These are phyloP conservation scores for Macrobrachium nipponense DNA, from an alignment of 1,140 invertebrate genomes.

Conservation along the genomic window DNA sequence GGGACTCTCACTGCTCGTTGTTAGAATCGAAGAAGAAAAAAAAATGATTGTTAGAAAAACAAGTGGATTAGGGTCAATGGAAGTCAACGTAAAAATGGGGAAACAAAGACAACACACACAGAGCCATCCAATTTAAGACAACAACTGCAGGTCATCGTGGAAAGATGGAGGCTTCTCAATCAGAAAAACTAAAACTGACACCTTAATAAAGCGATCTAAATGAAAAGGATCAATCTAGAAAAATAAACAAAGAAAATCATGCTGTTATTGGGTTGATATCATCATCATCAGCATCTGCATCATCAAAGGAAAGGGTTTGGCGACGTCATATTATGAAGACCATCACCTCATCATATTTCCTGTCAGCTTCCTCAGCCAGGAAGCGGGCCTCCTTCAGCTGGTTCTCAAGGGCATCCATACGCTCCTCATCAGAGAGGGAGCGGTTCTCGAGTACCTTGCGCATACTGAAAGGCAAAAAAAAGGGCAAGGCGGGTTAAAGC, in stretches of 20 bases:
- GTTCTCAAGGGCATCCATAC: slow-evolving; percentile 98
- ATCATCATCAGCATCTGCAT: background rate
- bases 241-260: no score
- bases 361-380: slow-evolving; percentile 99
- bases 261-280: no score
- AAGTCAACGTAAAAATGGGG: background rate
- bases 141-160: no score
- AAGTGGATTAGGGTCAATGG: no score
- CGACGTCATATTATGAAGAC: background rate
- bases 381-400: slow-evolving; percentile 99
- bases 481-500: background rate
- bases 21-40: no score
- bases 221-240: no score
- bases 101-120: background rate
- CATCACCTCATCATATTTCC: slow-evolving; percentile 99
- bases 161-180: no score
- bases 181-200: no score
- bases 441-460: slow-evolving; percentile 99
- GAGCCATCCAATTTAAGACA: background rate
- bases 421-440: slow-evolving; percentile 99
- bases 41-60: no score
- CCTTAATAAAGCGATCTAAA: no score
- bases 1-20: no score
- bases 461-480: slow-evolving; percentile 77
- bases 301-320: background rate